Evolutionary conservation across 2,888 invertebrate genomes (phyloP).

Genomic region (Drosophila bunnanda): DNA sequence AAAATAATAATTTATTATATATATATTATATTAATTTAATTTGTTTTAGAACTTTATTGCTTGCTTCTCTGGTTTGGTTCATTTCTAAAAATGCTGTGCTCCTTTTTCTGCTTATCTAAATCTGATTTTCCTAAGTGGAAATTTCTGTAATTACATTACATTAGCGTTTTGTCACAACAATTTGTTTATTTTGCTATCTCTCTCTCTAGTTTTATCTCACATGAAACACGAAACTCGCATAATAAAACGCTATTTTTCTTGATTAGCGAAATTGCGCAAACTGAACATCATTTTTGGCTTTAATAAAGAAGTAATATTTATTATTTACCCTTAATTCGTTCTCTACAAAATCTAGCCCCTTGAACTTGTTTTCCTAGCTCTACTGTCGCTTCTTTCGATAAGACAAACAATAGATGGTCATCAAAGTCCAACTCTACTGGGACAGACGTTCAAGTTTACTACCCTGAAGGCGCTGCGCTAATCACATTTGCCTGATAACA

Average conservation of each 20-base stretch:
- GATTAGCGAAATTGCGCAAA: neutral
- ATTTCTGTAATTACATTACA: constrained; percentile 15
- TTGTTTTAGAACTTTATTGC: neutral
- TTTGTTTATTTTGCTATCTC: neutral
- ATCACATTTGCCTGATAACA: constrained; percentile 33
- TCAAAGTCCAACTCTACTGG: constrained; percentile 23
- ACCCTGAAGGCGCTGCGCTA: constrained; percentile 11
- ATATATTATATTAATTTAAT: neutral
- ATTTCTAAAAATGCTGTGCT: neutral
- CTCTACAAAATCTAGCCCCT: neutral
- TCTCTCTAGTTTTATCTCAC: neutral
- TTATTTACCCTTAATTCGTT: neutral
- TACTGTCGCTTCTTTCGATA: constrained; percentile 12
- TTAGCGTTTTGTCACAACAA: constrained; percentile 19
- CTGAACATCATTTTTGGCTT: neutral
- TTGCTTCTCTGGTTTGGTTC: neutral
- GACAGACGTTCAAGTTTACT: constrained; percentile 43
- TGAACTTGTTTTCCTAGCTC: constrained; percentile 1
- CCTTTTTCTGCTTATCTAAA: constrained; percentile 5
- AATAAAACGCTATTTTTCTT: neutral
- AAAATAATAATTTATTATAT: neutral
- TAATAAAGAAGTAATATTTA: neutral
- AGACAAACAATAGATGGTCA: constrained; percentile 19
- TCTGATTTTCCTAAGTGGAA: constrained; percentile 12
- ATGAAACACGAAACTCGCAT: constrained; percentile 9